Percentiles rank a stretch among this genome's conserved stretches.
Evolutionary conservation across 2,888 invertebrate species (phyloP).

Genomic region (Syrphus vitripennis): DNA sequence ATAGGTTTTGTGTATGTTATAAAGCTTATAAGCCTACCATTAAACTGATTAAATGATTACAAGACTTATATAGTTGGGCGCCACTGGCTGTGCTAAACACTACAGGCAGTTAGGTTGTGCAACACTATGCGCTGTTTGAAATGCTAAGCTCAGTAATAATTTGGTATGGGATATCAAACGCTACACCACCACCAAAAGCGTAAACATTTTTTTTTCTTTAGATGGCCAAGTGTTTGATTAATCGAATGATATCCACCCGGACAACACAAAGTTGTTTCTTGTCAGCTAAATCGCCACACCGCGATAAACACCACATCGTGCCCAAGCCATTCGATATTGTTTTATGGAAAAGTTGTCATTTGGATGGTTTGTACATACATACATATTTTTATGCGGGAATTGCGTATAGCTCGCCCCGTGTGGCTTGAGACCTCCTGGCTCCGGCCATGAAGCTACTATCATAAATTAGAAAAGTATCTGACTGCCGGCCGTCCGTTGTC

Average conservation of each 20-base stretch:
- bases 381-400: not conserved
- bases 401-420: not conserved
- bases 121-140: slow-evolving; percentile 5
- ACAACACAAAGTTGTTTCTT: slow-evolving; percentile 60
- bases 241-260: slow-evolving; percentile 51
- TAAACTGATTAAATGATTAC: slow-evolving; percentile 61
- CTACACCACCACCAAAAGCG: slow-evolving; percentile 6
- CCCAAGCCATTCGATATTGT: slow-evolving; percentile 8
- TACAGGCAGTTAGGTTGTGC: slow-evolving; percentile 31
- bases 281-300: slow-evolving; percentile 22
- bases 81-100: slow-evolving; percentile 24
- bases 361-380: not conserved
- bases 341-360: slow-evolving; percentile 62
- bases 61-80: slow-evolving; percentile 40
- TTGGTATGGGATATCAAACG: not conserved
- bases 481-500: slow-evolving; percentile 35
- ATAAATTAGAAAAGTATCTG: slow-evolving; percentile 62
- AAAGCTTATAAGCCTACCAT: slow-evolving; percentile 47
- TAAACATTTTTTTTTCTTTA: slow-evolving; percentile 26
- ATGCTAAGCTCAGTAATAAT: slow-evolving; percentile 1
- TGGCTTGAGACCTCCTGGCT: not conserved
- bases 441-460: not conserved
- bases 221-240: slow-evolving; percentile 62
- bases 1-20: slow-evolving; percentile 34
- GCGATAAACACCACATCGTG: slow-evolving; percentile 31